Percentiles rank a stretch among this genome's conserved stretches.
Conservation (phyloP, 2,113 vertebrate species). For the Epinephelus moara region DNA sequence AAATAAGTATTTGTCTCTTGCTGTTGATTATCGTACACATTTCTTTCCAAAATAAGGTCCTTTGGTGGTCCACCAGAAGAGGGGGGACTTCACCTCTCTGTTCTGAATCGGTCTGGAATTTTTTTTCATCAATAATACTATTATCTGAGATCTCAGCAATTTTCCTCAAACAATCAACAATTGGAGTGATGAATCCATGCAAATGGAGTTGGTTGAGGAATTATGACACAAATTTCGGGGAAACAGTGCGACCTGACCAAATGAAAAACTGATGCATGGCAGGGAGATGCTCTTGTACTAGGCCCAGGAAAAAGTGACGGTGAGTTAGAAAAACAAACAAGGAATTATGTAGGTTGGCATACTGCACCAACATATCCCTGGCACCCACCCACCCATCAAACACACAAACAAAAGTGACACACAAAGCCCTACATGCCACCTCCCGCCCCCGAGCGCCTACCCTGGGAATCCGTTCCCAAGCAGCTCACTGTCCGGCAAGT, state of each 20-base stretch:
- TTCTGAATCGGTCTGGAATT: background rate
- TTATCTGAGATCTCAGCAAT: background rate
- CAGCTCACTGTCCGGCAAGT: slow-evolving; percentile 88
- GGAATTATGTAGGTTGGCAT: slow-evolving; percentile 1
- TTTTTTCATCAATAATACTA: background rate
- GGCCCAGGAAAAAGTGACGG: background rate
- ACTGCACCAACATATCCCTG: background rate
- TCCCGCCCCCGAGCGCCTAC: slow-evolving; percentile 79
- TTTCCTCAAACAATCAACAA: background rate
- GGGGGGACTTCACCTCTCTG: too few species aligned
- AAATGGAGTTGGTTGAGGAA: background rate
- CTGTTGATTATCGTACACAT: too few species aligned
- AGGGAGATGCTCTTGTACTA: slow-evolving; percentile 26
- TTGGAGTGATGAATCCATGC: slow-evolving; percentile 5
- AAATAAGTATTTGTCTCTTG: too few species aligned
- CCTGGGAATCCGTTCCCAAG: slow-evolving; percentile 86
- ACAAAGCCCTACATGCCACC: slow-evolving; percentile 75
- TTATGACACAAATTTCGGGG: background rate
- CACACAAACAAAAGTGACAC: slow-evolving; percentile 65
- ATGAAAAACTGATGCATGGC: slow-evolving; percentile 22
- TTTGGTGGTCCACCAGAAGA: too few species aligned
- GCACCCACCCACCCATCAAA: slow-evolving; percentile 28
- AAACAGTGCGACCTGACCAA: background rate
- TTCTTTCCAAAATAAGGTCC: too few species aligned
- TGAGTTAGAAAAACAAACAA: slow-evolving; percentile 40